phyloP scores from a whole-genome alignment of 2,888 invertebrate genomes.

The Theretra japonica region DNA sequence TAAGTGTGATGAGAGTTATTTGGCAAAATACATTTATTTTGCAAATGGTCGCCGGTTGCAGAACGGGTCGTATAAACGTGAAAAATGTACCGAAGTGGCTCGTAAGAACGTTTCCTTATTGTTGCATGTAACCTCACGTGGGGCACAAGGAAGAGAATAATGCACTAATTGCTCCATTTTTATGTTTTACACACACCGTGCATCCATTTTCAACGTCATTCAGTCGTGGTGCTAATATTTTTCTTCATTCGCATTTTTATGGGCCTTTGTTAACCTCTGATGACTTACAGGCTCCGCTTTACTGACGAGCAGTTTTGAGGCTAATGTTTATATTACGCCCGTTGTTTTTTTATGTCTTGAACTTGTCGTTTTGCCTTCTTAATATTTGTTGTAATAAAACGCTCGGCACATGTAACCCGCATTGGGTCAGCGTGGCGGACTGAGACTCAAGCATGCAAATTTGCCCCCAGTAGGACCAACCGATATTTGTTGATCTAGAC shows the following conservation, averaged over 20 bases:
- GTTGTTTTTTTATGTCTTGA: neutral
- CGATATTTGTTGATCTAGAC: too few species aligned
- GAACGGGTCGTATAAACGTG: slow-evolving; percentile 19
- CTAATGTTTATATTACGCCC: too few species aligned
- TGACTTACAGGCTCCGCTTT: neutral
- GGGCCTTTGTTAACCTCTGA: slow-evolving; percentile 1
- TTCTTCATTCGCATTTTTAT: slow-evolving; percentile 3
- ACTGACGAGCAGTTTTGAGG: neutral
- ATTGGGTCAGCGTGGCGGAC: too few species aligned
- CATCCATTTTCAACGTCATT: slow-evolving; percentile 9
- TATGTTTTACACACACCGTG: neutral
- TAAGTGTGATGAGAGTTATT: slow-evolving; percentile 26
- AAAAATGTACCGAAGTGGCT: slow-evolving; percentile 20
- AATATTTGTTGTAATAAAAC: too few species aligned
- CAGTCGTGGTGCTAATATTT: neutral
- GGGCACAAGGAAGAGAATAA: slow-evolving; percentile 10
- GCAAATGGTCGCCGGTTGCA: slow-evolving; percentile 21
- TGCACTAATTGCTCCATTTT: slow-evolving; percentile 25
- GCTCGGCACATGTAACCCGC: too few species aligned
- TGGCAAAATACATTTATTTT: slow-evolving; percentile 27
- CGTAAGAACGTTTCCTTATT: slow-evolving; percentile 24
- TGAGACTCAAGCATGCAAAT: too few species aligned
- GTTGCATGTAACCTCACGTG: slow-evolving; percentile 15
- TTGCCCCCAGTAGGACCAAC: too few species aligned
- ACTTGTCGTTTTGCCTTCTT: neutral